Conservation (phyloP, 2,797 vertebrate species). For the Enteromius thamalakanensis region DNA sequence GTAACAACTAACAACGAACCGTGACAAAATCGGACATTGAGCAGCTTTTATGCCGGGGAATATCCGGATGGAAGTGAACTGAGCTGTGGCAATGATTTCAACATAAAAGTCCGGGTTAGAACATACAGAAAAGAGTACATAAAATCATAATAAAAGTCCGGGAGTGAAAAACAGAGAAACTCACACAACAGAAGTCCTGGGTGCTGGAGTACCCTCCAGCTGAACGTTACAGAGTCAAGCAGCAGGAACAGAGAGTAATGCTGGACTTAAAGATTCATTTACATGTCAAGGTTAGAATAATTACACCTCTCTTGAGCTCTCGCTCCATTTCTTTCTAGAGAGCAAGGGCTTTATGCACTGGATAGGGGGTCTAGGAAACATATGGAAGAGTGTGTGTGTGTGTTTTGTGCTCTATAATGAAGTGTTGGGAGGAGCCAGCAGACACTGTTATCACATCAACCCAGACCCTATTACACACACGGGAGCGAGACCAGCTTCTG, state of each 20-base stretch:
- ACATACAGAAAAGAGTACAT: too few relatives aligned
- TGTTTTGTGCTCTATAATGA: conserved; percentile 28
- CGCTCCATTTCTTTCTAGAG: conserved; percentile 47
- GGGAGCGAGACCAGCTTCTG: conserved; percentile 22
- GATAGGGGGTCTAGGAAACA: conserved; percentile 33
- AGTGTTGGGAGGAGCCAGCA: conserved; percentile 56
- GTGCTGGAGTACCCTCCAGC: too few relatives aligned
- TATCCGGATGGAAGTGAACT: too few relatives aligned
- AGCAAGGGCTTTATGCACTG: conserved; percentile 50
- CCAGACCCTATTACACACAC: conserved; percentile 56
- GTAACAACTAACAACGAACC: too few relatives aligned
- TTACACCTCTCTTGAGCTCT: conserved; percentile 26
- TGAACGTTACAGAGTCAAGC: background rate
- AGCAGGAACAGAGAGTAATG: conserved; percentile 19
- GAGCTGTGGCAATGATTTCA: too few relatives aligned
- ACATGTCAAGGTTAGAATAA: conserved; percentile 57
- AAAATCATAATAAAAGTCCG: too few relatives aligned
- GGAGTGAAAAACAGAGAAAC: too few relatives aligned
- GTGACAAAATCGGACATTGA: too few relatives aligned
- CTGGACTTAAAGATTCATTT: conserved; percentile 53
- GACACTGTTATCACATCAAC: conserved; percentile 63
- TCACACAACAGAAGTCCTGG: too few relatives aligned
- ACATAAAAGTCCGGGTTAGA: too few relatives aligned
- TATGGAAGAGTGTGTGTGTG: background rate
- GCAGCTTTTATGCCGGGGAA: too few relatives aligned